Base-by-base conservation (phyloP, 2,113 vertebrate genomes). In the Cavia porcellus region DNA sequence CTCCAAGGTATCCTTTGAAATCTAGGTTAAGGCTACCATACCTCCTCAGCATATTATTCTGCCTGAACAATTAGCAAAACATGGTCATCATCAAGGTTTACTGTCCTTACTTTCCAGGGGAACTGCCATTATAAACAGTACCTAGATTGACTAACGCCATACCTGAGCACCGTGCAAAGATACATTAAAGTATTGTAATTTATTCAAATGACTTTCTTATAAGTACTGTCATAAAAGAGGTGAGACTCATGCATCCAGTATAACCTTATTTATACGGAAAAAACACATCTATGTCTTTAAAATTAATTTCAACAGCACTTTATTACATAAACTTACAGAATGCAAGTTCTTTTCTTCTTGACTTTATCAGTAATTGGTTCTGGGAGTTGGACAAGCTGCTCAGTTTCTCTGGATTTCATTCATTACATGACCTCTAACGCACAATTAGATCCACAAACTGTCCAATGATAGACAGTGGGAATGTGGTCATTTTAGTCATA, bases 191-290 rank as follows among this genome's bases (percentile, higher is more conserved):
- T 20, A 70, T 17, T 70, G 17, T 17, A n/a, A 84, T 79, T 89
- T 77, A 25, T 62, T 90, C 55, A 87, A 77, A 90, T 55, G 13
- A 52, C 77, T 75, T 88, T 75, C 77, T 66, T 61, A 80, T 59
- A 95, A 86, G 32, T 70, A 83, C 52, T 70, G 91, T 89, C 50
- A 92, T 55, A 86, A 95, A 94, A 86, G 61, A 25, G 45, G 17
- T 57, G 15, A 57, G 55, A 94, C 55, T 52, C 42, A n/a, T 24
- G 35, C 22, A 55, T 64, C 14, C 4, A 62, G 55, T 85, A 79
- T 47, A 85, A 68, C 62, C 66, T 72, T 83, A 85, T 42, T 32
- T 79, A 64, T 61, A 35, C 15, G 35, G 22, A 28, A 87, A 32
- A 75, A 32, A 70, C 0, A 1, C 57, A n/a, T 66, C 13, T 38